Conservation (phyloP, 2,888 invertebrate species). For the Caenorhabditis imperialis region DNA sequence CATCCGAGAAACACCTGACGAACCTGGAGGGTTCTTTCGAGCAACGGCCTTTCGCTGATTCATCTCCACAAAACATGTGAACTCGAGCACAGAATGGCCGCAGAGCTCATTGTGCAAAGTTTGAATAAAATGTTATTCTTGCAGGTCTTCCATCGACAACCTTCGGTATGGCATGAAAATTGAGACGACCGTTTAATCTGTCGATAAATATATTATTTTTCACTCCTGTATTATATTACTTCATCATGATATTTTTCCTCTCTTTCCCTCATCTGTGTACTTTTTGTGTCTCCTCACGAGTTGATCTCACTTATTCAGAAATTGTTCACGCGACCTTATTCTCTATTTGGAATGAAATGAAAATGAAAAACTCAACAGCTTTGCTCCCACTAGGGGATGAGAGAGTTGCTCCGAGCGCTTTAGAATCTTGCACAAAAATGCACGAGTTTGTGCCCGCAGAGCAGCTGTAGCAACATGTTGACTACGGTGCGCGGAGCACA, state of each 20-base stretch:
- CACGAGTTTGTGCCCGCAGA: no score
- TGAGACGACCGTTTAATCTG: slow-evolving; percentile 45
- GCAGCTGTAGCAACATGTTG: no score
- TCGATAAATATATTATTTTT: not conserved
- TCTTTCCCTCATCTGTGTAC: not conserved
- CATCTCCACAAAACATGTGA: not conserved
- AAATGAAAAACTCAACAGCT: not conserved
- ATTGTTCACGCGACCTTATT: not conserved
- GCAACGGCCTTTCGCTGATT: not conserved
- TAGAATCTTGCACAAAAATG: no score
- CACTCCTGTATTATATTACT: not conserved
- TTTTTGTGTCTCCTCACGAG: slow-evolving; percentile 41
- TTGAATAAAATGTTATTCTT: slow-evolving; percentile 2
- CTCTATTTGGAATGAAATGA: not conserved
- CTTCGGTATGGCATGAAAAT: slow-evolving; percentile 44
- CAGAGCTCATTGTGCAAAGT: not conserved
- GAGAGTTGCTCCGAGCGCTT: not conserved
- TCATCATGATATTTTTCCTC: not conserved
- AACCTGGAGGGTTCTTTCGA: slow-evolving; percentile 11
- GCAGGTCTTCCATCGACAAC: slow-evolving; percentile 44
- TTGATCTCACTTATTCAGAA: slow-evolving; percentile 49
- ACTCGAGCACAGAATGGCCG: no score
- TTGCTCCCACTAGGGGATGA: not conserved
- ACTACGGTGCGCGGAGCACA: slow-evolving; percentile 27
- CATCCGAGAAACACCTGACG: slow-evolving; percentile 43